phyloP scores from a whole-genome alignment of 2,797 vertebrate genomes.

The Xiphorhynchus erythropygius region DNA sequence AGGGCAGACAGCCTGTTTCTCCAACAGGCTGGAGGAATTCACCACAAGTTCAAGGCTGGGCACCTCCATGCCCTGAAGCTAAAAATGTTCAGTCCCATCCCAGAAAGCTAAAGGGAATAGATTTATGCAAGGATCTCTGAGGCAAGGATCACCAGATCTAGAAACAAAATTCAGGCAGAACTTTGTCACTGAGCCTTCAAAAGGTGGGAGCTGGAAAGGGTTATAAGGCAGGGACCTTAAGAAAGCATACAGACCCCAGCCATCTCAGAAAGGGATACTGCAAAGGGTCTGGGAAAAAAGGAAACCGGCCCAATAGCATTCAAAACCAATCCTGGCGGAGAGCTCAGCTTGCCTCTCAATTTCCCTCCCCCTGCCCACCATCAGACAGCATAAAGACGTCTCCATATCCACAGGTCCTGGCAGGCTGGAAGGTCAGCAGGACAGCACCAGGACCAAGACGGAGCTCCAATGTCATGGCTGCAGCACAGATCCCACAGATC shows the following conservation, averaged over 20 bases:
- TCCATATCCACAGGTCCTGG: not conserved
- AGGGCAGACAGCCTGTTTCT: not conserved
- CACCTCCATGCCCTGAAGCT: not conserved
- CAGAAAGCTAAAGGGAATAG: not conserved
- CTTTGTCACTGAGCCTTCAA: not conserved
- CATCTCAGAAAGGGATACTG: not conserved
- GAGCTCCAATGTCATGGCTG: fast-evolving
- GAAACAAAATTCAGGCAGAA: not conserved
- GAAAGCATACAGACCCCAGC: not conserved
- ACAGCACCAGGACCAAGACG: not conserved
- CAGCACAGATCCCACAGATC: not conserved
- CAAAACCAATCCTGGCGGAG: not conserved
- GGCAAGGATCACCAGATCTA: not conserved
- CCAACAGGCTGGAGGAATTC: not conserved
- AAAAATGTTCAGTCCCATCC: not conserved
- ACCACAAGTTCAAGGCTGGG: not conserved
- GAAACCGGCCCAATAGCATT: not conserved
- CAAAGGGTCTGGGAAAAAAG: not conserved
- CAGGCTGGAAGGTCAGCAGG: not conserved
- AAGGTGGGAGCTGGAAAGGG: not conserved
- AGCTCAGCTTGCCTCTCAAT: not conserved
- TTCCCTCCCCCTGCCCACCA: not conserved
- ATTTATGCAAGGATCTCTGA: not conserved
- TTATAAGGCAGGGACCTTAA: not conserved
- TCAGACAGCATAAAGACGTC: not conserved